Base-by-base conservation (phyloP, 1,140 invertebrate species). In the Philopotamus ludificatus region DNA sequence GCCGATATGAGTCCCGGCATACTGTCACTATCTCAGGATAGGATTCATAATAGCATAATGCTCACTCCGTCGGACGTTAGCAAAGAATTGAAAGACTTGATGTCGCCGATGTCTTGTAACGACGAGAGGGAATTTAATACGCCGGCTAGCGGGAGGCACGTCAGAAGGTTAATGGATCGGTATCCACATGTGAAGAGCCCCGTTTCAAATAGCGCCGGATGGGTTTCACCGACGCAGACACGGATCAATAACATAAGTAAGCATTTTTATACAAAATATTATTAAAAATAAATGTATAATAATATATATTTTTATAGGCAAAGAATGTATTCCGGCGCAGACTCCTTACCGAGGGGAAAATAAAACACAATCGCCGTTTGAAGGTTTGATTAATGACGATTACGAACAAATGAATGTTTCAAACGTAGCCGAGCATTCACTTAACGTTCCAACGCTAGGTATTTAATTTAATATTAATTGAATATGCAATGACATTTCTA, bases 391-490 rank as follows among this genome's bases (percentile, higher is more conserved):
- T 10, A 63, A 58, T 51, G 15, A 21, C n/a, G 44, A 65, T 15
- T 34, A 65, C 15, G 39, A 28, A 45, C 25, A 28, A 51, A 10
- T 60, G 1, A 49, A 66, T 22, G 26, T 28, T 8, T 66, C 39
- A 0, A 26, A 60, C 50, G 12, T 10, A 23, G 60, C n/a, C 10
- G 61, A 70, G 41, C 22, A 54, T 47, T 60, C 61, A 4, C 15
- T 65, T 8, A 67, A 70, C 47, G 58, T 67, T 22, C 65, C 68
- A 1, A 44, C 53, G 55, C 15, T 41, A 61, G 68, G 68, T 70
- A 41, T 34, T 22, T 41, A 15, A n/a, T 42, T 41, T 47, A 22
- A 23, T 23, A 41, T 28, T 28, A 2, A 2, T 28, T 41, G 9
- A 39, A 41, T 57, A 57, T 41, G n/a, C n/a, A n/a, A n/a, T n/a